Percentiles rank a stretch among this genome's conserved stretches.
These are phyloP conservation scores for Sphenodon punctatus DNA, from an alignment of 2,797 vertebrate species.

Conservation along the genomic window DNA sequence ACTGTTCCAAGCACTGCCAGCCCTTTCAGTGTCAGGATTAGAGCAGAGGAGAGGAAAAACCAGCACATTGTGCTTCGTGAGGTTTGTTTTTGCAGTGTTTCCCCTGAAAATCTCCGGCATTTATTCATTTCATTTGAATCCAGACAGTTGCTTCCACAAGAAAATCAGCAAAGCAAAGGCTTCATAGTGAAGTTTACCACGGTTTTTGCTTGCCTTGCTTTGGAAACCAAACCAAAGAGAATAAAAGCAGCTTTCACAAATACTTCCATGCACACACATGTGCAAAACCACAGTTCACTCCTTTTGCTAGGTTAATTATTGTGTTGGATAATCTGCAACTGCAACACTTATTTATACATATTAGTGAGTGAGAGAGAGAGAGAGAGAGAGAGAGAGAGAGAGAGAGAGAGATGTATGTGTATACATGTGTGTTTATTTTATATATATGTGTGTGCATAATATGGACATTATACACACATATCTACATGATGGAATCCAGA, in stretches of 20 bases:
- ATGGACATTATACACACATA: no score
- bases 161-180: background rate
- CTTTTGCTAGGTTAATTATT: background rate
- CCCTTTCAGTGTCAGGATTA: background rate
- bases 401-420: no score
- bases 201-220: background rate
- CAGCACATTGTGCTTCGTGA: background rate
- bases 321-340: accelerated
- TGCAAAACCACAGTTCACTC: background rate
- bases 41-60: background rate
- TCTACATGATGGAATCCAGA: no score
- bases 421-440: no score
- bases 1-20: no score
- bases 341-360: background rate
- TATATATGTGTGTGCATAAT: no score
- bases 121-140: background rate
- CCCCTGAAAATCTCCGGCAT: background rate
- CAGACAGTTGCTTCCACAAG: background rate
- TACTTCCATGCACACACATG: background rate
- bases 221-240: background rate
- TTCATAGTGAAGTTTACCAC: background rate
- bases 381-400: no score
- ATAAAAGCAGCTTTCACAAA: no score
- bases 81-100: background rate
- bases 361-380: no score